Percentiles rank a stretch among this genome's conserved stretches.
Conservation (phyloP, 2,113 vertebrate genomes). For the Cardinalis cardinalis region DNA sequence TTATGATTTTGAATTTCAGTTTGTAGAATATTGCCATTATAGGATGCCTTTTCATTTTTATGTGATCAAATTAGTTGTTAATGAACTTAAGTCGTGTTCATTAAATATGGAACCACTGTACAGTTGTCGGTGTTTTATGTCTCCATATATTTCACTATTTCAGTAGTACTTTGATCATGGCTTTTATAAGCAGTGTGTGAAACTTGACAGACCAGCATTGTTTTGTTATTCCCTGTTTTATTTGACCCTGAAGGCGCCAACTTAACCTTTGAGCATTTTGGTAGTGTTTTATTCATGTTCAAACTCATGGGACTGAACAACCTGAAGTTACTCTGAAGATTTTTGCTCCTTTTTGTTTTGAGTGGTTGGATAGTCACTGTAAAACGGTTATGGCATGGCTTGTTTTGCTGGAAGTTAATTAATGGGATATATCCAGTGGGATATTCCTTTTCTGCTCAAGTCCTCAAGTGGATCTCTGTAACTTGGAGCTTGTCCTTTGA, state of each 20-base stretch:
- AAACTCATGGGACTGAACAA: background rate
- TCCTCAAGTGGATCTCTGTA: background rate
- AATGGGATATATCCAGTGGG: background rate
- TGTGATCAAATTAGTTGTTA: background rate
- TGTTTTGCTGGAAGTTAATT: background rate
- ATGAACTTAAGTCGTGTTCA: background rate
- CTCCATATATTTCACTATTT: background rate
- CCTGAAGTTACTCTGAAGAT: background rate
- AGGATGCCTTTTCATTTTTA: background rate
- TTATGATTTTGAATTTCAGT: background rate
- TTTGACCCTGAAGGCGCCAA: background rate
- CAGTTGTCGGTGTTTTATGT: background rate
- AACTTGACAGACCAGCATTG: background rate
- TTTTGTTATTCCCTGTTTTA: background rate
- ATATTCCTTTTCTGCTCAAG: background rate
- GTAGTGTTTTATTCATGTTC: background rate
- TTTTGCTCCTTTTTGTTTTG: background rate
- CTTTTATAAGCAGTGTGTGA: background rate
- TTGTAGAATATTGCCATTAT: background rate
- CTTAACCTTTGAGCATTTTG: background rate
- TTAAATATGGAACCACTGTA: background rate
- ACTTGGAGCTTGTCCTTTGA: background rate
- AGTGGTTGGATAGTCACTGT: background rate
- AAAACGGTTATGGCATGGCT: background rate
- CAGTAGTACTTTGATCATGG: background rate